These are phyloP conservation scores for Rhinolophus ferrumequinum DNA, from an alignment of 2,113 vertebrate species.

Conservation along the genomic window DNA sequence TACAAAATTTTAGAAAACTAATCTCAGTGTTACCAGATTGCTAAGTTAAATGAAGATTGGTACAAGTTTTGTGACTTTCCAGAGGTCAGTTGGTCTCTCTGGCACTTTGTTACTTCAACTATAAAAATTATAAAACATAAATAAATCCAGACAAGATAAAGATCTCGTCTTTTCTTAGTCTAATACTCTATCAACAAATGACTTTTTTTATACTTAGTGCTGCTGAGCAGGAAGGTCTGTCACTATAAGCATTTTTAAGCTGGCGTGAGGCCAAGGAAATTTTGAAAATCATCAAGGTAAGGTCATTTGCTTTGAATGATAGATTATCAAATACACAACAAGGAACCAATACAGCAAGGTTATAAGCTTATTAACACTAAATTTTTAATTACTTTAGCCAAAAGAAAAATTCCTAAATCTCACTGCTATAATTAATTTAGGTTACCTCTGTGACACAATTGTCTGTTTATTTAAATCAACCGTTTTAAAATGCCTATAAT, in stretches of 20 bases:
- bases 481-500: not conserved
- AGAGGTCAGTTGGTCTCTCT: not conserved
- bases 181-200: constrained; percentile 27
- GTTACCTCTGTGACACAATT: not conserved
- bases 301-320: constrained; percentile 40
- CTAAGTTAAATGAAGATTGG: not conserved
- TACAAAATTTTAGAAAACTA: not conserved
- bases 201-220: not conserved
- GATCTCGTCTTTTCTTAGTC: not conserved
- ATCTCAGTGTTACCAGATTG: not conserved
- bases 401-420: not conserved
- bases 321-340: not conserved
- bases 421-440: not conserved
- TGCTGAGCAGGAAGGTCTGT: not conserved
- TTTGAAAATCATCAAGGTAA: constrained; percentile 58
- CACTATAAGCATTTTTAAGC: constrained; percentile 4
- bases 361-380: not conserved
- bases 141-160: not conserved
- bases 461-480: not conserved
- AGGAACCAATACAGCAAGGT: not conserved
- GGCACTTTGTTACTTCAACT: not conserved
- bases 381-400: constrained; percentile 10
- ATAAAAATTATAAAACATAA: not conserved
- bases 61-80: not conserved
- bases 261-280: constrained; percentile 55